Base-by-base conservation (phyloP, 2,888 invertebrate genomes). In the Dynastes grantii region DNA sequence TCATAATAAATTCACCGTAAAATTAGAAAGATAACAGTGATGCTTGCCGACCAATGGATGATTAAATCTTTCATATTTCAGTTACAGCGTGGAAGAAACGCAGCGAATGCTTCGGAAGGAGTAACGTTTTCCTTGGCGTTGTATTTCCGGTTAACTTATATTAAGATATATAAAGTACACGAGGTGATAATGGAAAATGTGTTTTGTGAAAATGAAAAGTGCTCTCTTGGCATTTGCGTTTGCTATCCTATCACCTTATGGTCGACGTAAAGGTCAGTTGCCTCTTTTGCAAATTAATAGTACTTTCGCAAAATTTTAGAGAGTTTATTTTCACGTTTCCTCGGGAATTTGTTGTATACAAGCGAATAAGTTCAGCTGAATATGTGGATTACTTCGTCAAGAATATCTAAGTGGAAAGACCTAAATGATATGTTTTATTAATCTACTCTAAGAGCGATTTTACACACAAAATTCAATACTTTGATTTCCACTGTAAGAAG, bases 191-290 rank as follows among this genome's bases (percentile, higher is more conserved):
- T 73, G 61, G 73, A 73, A 73, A 58, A 73, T 45, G 61, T 61
- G 73, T 73, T 73, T 73, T 27, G 61, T 22, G 13, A 40, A 61
- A 73, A 73, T 73, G 73, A 61, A 73, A 73, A 73, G 73, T 61
- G 73, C 27, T 73, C 61, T 73, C 61, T 61, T 61, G 61, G 22
- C n/a, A 40, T 55, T 71, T 58, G 71, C 73, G 40, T 73, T 40
- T 61, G 61, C 73, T 58, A 49, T 45, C 68, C 5, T 27, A 49
- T 27, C 27, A 61, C 13, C 8, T 22, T 51, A 58, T 22, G 11
- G 73, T 40, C 13, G 55, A 55, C 55, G 22, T 53, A 55, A 37
- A 61, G 73, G 73, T 73, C 45, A 73, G 61, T 73, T 73, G 45
- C 51, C 68, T 68, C 65, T 16, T 73, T 51, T 55, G 71, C 27